Conservation (phyloP, 2,888 invertebrate species). For the Megalurothrips usitatus region DNA sequence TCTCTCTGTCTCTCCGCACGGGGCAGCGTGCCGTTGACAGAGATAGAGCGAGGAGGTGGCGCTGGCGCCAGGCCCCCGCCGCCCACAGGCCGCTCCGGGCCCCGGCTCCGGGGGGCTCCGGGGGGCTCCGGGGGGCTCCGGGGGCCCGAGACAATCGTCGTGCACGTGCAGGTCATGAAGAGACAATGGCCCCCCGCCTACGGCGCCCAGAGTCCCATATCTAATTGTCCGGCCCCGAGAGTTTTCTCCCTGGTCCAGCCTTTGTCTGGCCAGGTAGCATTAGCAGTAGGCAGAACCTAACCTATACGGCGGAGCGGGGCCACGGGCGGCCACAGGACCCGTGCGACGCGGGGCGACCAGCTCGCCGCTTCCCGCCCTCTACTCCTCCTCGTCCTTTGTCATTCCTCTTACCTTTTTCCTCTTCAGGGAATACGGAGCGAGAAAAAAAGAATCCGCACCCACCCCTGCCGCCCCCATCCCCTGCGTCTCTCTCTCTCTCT, state of each 20-base stretch:
- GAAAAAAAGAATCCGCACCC: neutral
- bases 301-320: neutral
- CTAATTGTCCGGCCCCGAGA: slow-evolving; percentile 11
- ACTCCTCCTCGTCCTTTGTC: neutral
- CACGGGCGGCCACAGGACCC: neutral
- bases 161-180: slow-evolving; percentile 18
- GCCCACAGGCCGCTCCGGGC: neutral
- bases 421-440: slow-evolving; percentile 1
- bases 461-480: neutral
- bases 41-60: neutral
- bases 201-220: neutral
- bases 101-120: neutral
- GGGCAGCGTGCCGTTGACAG: neutral
- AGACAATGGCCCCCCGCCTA: neutral
- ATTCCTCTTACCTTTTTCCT: slow-evolving; percentile 14
- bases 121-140: neutral
- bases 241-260: slow-evolving; percentile 9
- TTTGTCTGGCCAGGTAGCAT: slow-evolving; percentile 11
- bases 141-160: slow-evolving; percentile 4
- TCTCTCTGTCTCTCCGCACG: neutral
- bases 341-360: neutral
- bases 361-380: neutral
- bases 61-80: neutral
- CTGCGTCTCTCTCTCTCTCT: neutral
- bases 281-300: neutral